These are phyloP conservation scores for Micoletzkya japonica DNA, from an alignment of 2,888 invertebrate genomes.

Conservation along the genomic window DNA sequence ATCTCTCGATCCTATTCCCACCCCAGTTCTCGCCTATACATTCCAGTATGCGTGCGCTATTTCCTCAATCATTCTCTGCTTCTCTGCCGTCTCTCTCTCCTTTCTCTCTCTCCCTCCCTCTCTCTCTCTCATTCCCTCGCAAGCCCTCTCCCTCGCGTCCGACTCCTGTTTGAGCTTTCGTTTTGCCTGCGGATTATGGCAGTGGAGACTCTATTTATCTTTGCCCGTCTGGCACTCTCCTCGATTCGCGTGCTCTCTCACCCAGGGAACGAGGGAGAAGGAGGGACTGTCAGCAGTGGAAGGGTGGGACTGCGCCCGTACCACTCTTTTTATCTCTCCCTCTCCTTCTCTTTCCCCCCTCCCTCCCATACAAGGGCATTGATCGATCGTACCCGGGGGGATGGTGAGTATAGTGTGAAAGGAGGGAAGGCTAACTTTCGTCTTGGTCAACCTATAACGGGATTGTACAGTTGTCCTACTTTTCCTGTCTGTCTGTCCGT, in stretches of 20 bases:
- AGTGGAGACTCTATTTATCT: no score
- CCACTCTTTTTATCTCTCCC: conserved; percentile 3
- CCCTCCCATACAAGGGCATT: not conserved
- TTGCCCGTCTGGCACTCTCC: not conserved
- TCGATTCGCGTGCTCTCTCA: not conserved
- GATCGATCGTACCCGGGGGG: not conserved
- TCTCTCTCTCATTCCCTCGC: not conserved
- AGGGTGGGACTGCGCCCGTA: not conserved
- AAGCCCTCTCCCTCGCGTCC: not conserved
- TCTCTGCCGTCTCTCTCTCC: not conserved
- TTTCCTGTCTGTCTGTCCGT: no score
- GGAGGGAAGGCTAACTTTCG: no score
- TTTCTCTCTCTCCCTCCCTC: conserved; percentile 3
- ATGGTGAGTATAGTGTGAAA: not conserved
- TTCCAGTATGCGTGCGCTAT: no score
- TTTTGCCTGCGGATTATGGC: no score
- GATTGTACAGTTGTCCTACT: no score
- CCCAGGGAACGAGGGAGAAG: not conserved
- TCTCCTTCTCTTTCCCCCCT: not conserved
- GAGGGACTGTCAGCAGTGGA: not conserved
- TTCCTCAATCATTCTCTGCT: not conserved
- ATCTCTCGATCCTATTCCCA: not conserved
- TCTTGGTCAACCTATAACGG: no score
- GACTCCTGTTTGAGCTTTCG: no score
- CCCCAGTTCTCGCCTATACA: no score